These are phyloP conservation scores for Phoeniculus purpureus DNA, from an alignment of 2,797 vertebrate genomes.

Conservation along the genomic window DNA sequence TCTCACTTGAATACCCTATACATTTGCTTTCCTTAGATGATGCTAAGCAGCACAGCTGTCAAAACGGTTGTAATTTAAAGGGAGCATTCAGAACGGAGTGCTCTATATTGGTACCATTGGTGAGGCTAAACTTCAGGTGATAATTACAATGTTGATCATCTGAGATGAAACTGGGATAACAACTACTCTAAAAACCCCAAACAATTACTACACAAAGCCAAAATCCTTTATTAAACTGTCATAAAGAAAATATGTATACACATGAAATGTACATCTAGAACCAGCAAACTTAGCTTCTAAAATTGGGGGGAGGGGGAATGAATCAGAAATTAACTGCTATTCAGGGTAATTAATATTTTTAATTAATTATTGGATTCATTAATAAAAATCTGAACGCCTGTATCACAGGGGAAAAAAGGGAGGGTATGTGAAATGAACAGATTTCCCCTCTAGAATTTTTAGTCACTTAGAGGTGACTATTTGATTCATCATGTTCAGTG, in stretches of 20 bases:
- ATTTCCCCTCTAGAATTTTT: neutral
- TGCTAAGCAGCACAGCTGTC: slow-evolving; percentile 66
- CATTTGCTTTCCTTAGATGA: slow-evolving; percentile 67
- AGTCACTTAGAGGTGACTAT: neutral
- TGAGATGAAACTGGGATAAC: slow-evolving; percentile 66
- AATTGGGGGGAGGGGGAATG: neutral
- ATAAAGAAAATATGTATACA: slow-evolving; percentile 35
- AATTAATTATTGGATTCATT: slow-evolving; percentile 11
- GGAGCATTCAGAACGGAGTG: slow-evolving; percentile 65
- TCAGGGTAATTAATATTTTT: neutral
- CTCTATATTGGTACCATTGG: slow-evolving; percentile 57
- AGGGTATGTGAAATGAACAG: fast-evolving
- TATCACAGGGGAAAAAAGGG: neutral
- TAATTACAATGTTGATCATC: slow-evolving; percentile 70
- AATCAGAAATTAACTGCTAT: slow-evolving; percentile 33
- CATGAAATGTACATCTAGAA: slow-evolving; percentile 28
- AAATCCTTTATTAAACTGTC: slow-evolving; percentile 20
- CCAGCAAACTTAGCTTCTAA: slow-evolving; percentile 6
- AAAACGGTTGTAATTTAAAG: slow-evolving; percentile 76
- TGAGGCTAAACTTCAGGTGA: slow-evolving; percentile 70
- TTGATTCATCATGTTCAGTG: neutral
- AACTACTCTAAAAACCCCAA: slow-evolving; percentile 33
- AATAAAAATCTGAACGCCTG: neutral
- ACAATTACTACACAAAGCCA: slow-evolving; percentile 49
- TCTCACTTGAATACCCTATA: slow-evolving; percentile 48